Conservation (phyloP, 2,797 vertebrate species). For the Sebastes jordani region DNA sequence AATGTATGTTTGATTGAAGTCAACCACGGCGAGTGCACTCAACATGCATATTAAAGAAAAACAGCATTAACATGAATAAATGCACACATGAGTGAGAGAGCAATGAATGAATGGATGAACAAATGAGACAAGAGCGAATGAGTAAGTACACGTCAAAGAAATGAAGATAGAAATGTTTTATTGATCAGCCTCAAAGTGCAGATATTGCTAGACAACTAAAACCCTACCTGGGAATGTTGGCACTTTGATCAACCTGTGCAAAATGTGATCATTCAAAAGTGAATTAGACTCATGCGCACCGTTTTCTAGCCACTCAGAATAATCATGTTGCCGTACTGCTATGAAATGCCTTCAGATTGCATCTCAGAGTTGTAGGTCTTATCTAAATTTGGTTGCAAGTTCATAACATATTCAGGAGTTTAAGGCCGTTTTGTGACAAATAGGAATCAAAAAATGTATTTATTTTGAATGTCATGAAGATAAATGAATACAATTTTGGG, state of each 20-base stretch:
- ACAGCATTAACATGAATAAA: conserved; percentile 34
- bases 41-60: conserved; percentile 37
- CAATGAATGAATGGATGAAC: conserved; percentile 44
- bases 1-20: conserved; percentile 66
- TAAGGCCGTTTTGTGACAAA: no score
- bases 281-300: neutral
- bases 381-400: neutral
- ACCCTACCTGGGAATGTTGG: neutral
- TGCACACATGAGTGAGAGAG: conserved; percentile 7
- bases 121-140: conserved; percentile 17
- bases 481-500: no score
- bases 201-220: neutral
- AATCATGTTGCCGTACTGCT: neutral
- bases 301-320: no score
- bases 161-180: neutral
- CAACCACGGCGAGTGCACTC: conserved; percentile 7
- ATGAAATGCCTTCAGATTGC: neutral
- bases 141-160: neutral
- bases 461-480: no score
- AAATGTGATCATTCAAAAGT: neutral
- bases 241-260: neutral
- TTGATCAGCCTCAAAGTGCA: conserved; percentile 8
- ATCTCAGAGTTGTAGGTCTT: neutral
- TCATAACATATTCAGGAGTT: no score
- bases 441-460: fast-evolving